A percentile compares a stretch with the other conserved stretches of the same genome.
Evolutionary conservation across 1,140 invertebrate species (phyloP).

Genomic region (Temnothorax curvispinosus): DNA sequence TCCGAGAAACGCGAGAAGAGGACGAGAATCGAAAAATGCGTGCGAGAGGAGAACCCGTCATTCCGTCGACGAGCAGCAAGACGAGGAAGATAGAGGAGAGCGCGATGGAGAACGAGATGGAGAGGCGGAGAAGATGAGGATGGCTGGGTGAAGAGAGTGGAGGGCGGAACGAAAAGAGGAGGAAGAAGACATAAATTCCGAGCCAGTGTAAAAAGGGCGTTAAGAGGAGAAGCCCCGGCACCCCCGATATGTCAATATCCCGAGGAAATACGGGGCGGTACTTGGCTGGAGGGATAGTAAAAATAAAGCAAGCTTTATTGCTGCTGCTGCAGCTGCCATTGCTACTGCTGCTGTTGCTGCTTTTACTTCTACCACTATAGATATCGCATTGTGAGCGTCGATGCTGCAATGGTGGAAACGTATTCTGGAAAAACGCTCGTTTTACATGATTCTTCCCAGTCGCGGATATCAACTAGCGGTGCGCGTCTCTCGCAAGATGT

Average conservation of each 20-base stretch:
- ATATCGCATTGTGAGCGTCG: neutral
- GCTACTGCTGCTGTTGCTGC: constrained; percentile 26
- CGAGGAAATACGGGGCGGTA: constrained; percentile 77
- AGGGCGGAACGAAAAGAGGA: constrained; percentile 21
- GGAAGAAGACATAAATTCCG: constrained; percentile 77
- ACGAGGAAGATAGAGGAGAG: constrained; percentile 23
- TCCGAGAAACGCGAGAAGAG: constrained; percentile 10
- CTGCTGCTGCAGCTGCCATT: constrained; percentile 47
- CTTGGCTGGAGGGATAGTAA: constrained; percentile 79
- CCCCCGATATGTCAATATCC: constrained; percentile 81
- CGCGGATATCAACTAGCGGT: neutral
- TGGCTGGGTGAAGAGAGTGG: neutral
- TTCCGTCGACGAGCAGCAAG: constrained; percentile 1
- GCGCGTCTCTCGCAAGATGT: neutral
- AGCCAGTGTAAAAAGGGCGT: constrained; percentile 76
- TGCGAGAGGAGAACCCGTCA: neutral
- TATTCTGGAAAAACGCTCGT: constrained; percentile 73
- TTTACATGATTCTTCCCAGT: constrained; percentile 11
- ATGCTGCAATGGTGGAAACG: constrained; percentile 63
- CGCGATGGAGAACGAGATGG: neutral
- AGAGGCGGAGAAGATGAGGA: constrained; percentile 43
- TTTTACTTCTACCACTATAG: constrained; percentile 43
- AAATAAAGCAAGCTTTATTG: constrained; percentile 83
- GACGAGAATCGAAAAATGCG: constrained; percentile 20
- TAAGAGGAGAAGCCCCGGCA: constrained; percentile 74